Percentiles rank a stretch among this genome's conserved stretches.
Conservation (phyloP, 2,888 invertebrate genomes). For the Hypselothyrea guttata region DNA sequence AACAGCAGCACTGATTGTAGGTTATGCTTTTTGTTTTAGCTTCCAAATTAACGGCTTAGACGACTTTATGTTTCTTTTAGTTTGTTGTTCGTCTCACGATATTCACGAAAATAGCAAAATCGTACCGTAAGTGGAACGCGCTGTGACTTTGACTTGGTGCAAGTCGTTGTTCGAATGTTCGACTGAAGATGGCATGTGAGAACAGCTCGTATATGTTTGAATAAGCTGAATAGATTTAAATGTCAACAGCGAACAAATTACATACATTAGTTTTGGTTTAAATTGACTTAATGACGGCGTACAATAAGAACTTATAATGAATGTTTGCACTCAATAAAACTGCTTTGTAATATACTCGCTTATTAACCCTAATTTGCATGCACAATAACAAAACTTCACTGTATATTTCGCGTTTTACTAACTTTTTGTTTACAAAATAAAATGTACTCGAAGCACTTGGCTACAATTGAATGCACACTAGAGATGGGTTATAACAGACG, state of each 20-base stretch:
- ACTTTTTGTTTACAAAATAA: too few relatives aligned
- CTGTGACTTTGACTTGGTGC: constrained; percentile 2
- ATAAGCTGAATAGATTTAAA: constrained; percentile 4
- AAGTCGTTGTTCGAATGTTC: too few relatives aligned
- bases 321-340: constrained; percentile 5
- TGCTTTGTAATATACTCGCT: too few relatives aligned
- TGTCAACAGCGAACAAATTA: constrained; percentile 9
- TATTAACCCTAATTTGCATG: constrained; percentile 19
- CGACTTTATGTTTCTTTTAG: constrained; percentile 2
- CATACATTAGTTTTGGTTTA: constrained; percentile 11
- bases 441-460: too few relatives aligned
- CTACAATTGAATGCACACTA: too few relatives aligned
- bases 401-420: too few relatives aligned
- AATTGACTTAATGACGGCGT: neutral
- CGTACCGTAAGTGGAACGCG: constrained; percentile 9
- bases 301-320: neutral
- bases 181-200: too few relatives aligned
- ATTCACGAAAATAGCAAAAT: constrained; percentile 28
- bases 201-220: too few relatives aligned
- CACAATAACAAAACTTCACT: too few relatives aligned
- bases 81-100: constrained; percentile 19
- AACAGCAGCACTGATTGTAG: constrained; percentile 37
- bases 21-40: constrained; percentile 1
- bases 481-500: too few relatives aligned
- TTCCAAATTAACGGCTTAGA: constrained; percentile 10